A percentile compares a stretch with the other conserved stretches of the same genome.
Conservation (phyloP, 2,797 vertebrate species). For the Phylloscopus collybita region DNA sequence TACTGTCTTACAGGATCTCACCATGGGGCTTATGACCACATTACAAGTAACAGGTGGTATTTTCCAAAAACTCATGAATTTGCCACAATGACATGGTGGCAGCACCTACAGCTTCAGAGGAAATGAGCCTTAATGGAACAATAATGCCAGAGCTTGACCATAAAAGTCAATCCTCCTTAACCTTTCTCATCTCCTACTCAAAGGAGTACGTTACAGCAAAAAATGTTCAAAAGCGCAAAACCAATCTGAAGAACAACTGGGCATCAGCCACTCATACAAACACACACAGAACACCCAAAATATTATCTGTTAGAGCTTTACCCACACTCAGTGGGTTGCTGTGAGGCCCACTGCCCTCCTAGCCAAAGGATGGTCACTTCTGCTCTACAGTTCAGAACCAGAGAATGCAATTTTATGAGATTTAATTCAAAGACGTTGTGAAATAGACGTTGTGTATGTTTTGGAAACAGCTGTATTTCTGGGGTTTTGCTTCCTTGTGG, state of each 20-base stretch:
- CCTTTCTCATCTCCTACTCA: not conserved
- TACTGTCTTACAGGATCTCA: not conserved
- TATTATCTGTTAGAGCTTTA: not conserved
- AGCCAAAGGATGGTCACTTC: not conserved
- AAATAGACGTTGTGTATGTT: not conserved
- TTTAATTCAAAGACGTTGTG: not conserved
- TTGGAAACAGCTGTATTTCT: not conserved
- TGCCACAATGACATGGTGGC: not conserved
- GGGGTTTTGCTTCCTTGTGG: not conserved
- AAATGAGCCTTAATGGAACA: not conserved
- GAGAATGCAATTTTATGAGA: not conserved
- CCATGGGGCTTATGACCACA: accelerated
- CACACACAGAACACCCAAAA: not conserved
- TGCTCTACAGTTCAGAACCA: not conserved
- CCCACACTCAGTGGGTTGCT: not conserved
- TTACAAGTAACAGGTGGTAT: not conserved
- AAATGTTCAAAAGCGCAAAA: not conserved
- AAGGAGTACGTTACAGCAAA: not conserved
- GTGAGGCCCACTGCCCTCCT: not conserved
- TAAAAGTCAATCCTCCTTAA: not conserved
- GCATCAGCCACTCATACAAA: not conserved
- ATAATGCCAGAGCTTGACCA: not conserved
- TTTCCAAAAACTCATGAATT: not conserved
- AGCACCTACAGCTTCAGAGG: not conserved
- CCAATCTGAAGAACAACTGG: not conserved